These are phyloP conservation scores for Scleropages formosus DNA, from an alignment of 2,797 vertebrate species.

Conservation along the genomic window DNA sequence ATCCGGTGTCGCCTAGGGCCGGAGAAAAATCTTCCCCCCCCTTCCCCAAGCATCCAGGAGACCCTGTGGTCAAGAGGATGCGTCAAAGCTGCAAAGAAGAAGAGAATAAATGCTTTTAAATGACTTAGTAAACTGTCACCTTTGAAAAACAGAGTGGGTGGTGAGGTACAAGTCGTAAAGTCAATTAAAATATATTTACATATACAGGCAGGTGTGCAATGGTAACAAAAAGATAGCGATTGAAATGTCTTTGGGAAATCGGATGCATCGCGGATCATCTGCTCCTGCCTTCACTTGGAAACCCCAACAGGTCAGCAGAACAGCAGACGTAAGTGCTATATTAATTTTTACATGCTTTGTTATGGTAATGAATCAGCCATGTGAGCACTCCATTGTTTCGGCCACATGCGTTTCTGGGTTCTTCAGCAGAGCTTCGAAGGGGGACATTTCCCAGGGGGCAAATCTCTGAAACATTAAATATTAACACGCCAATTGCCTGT, in stretches of 20 bases:
- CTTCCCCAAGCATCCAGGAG: slow-evolving; percentile 15
- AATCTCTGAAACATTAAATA: slow-evolving; percentile 63
- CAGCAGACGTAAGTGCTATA: not conserved
- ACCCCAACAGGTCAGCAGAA: too few species aligned
- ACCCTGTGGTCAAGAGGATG: slow-evolving; percentile 41
- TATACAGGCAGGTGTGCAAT: too few species aligned
- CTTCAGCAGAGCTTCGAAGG: slow-evolving; percentile 19
- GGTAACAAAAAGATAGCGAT: too few species aligned
- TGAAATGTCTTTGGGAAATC: not conserved
- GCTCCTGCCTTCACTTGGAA: not conserved
- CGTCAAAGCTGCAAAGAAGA: slow-evolving; percentile 42
- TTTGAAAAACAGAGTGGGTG: not conserved
- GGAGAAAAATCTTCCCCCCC: not conserved
- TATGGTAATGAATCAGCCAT: too few species aligned
- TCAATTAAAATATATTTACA: too few species aligned
- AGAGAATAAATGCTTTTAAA: not conserved
- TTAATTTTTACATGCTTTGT: not conserved
- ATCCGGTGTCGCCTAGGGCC: slow-evolving; percentile 1
- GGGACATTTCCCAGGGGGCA: slow-evolving; percentile 34
- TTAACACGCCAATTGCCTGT: slow-evolving; percentile 55
- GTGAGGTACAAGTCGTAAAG: too few species aligned
- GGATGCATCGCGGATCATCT: not conserved
- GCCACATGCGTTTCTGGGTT: not conserved
- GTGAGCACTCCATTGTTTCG: too few species aligned
- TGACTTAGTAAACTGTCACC: not conserved